phyloP scores from a whole-genome alignment of 2,113 vertebrate genomes.

The Calidris pygmaea region DNA sequence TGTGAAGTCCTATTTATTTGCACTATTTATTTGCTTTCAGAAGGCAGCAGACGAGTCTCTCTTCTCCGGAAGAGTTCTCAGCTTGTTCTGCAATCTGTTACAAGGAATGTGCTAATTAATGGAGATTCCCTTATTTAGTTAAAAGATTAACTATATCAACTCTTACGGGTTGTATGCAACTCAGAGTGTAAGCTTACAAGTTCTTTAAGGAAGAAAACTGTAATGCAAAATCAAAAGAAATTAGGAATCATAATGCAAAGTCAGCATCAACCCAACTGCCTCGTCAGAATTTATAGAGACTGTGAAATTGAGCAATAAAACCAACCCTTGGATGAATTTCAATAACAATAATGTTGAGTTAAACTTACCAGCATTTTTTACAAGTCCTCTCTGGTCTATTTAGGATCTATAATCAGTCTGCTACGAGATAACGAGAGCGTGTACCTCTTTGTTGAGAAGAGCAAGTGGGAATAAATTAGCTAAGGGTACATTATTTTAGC shows the following conservation, averaged over 20 bases:
- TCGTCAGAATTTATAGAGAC: conserved; percentile 22
- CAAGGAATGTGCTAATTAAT: conserved; percentile 24
- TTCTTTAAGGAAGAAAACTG: not conserved
- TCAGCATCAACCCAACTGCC: conserved; percentile 23
- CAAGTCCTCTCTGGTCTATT: conserved; percentile 52
- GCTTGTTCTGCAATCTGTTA: conserved; percentile 20
- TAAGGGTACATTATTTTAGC: conserved; percentile 11
- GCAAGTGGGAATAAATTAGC: conserved; percentile 20
- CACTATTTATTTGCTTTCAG: not conserved
- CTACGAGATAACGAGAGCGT: not conserved
- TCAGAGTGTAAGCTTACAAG: not conserved
- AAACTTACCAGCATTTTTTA: conserved; percentile 39
- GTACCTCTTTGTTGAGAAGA: conserved; percentile 5
- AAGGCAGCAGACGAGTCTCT: not conserved
- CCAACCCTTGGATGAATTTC: conserved; percentile 57
- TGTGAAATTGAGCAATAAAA: conserved; percentile 59
- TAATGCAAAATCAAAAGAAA: conserved; percentile 45
- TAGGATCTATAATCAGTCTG: conserved; percentile 51
- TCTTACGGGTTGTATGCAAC: not conserved
- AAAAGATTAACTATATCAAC: not conserved
- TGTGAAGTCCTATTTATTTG: not conserved
- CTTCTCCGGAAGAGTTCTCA: not conserved
- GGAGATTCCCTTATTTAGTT: not conserved
- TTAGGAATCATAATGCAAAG: conserved; percentile 43
- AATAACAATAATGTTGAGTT: conserved; percentile 55